Evolutionary conservation across 1,140 invertebrate species (phyloP).

Genomic region (Zaprionus davidi): DNA sequence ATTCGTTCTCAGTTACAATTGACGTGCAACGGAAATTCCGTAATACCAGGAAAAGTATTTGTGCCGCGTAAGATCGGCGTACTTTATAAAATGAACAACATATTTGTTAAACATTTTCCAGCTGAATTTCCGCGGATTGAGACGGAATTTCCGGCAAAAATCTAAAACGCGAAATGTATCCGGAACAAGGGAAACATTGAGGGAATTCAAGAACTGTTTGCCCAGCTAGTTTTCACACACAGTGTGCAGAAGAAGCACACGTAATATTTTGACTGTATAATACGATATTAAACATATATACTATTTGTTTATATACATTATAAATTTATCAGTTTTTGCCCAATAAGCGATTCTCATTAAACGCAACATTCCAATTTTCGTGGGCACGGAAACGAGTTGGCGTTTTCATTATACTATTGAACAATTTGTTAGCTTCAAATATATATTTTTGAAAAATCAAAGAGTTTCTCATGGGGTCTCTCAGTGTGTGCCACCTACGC

Average conservation of each 20-base stretch:
- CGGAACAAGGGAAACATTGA: background rate
- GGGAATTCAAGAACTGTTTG: background rate
- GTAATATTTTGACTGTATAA: background rate
- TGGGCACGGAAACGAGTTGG: conserved; percentile 66
- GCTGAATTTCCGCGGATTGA: background rate
- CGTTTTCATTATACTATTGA: conserved; percentile 47
- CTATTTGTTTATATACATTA: background rate
- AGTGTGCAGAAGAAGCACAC: background rate
- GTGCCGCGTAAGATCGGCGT: background rate
- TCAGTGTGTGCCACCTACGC: conserved; percentile 38
- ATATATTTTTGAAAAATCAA: conserved; percentile 60
- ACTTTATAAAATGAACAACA: background rate
- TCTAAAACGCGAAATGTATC: background rate
- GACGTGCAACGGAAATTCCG: conserved; percentile 1
- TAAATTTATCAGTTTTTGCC: background rate
- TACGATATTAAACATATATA: background rate
- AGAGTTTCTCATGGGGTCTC: conserved; percentile 48
- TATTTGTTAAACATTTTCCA: background rate
- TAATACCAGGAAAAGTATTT: conserved; percentile 4
- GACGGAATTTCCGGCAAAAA: conserved; percentile 3
- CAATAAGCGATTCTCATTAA: conserved; percentile 1
- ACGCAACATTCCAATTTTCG: conserved; percentile 1
- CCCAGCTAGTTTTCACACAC: background rate
- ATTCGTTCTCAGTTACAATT: conserved; percentile 3
- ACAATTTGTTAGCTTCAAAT: conserved; percentile 1